These are phyloP conservation scores for Drosophila koepferae DNA, from an alignment of 2,888 invertebrate genomes.

Conservation along the genomic window DNA sequence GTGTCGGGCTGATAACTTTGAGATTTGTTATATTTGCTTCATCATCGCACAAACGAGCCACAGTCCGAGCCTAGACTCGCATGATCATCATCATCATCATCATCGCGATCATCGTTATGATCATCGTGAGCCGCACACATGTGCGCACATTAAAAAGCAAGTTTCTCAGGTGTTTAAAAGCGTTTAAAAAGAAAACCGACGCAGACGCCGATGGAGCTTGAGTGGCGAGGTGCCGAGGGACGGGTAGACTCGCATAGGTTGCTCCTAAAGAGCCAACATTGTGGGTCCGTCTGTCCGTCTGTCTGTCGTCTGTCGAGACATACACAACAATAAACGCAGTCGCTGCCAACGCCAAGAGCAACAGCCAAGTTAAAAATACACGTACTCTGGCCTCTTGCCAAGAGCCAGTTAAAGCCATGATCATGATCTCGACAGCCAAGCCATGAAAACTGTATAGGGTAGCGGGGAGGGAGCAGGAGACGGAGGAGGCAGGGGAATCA, in stretches of 20 bases:
- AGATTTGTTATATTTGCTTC: conserved; percentile 80
- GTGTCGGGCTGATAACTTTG: conserved; percentile 75
- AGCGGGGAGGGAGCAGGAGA: conserved; percentile 2
- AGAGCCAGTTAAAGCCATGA: conserved; percentile 80
- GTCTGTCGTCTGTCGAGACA: conserved; percentile 27
- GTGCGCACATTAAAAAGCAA: conserved; percentile 81
- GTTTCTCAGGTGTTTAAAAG: conserved; percentile 82
- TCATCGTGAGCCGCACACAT: conserved; percentile 64
- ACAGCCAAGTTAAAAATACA: conserved; percentile 72
- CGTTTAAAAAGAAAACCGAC: conserved; percentile 81
- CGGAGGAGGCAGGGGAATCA: conserved; percentile 3
- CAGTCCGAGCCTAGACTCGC: conserved; percentile 26
- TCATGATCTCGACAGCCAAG: conserved; percentile 72
- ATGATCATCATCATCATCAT: conserved; percentile 33
- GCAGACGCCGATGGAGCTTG: conserved; percentile 47
- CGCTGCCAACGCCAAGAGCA: conserved; percentile 43
- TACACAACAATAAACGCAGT: conserved; percentile 69
- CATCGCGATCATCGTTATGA: conserved; percentile 17
- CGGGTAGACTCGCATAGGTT: conserved; percentile 9
- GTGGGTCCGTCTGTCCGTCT: conserved; percentile 21
- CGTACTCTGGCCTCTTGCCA: conserved; percentile 64
- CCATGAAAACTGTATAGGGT: conserved; percentile 61
- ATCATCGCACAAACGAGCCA: conserved; percentile 76
- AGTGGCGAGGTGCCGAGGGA: not conserved
- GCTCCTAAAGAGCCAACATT: conserved; percentile 47